phyloP scores from a whole-genome alignment of 23 tunicate species.

The Ascidia mentula region DNA sequence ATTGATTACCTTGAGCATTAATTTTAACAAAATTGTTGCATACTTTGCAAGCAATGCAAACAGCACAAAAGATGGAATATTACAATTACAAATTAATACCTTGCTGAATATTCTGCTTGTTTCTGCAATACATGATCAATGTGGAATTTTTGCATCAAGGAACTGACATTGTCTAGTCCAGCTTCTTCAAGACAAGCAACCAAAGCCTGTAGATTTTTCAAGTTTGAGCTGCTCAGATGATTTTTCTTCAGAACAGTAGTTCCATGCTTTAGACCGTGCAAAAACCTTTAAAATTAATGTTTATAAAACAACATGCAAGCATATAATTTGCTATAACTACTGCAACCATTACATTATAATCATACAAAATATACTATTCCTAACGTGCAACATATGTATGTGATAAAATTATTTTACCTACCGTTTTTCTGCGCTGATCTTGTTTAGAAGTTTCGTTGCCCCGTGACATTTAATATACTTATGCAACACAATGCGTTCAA shows the following conservation, averaged over 20 bases:
- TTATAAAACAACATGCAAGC: not conserved
- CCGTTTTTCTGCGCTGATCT: not conserved
- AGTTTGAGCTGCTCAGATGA: slow-evolving; percentile 71
- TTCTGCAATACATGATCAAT: not conserved
- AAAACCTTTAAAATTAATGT: slow-evolving; percentile 19
- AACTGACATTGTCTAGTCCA: slow-evolving; percentile 8
- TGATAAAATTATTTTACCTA: not conserved
- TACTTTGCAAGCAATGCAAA: no score
- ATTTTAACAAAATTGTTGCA: no score
- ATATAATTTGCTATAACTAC: not conserved
- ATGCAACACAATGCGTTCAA: not conserved
- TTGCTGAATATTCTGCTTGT: not conserved
- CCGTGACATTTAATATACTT: not conserved
- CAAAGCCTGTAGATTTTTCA: slow-evolving; percentile 51
- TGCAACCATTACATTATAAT: not conserved
- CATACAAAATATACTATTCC: not conserved
- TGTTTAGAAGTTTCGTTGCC: not conserved
- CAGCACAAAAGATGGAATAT: no score
- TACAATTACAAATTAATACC: no score
- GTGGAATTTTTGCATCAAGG: slow-evolving; percentile 22
- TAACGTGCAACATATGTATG: no score
- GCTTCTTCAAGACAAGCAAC: slow-evolving; percentile 21
- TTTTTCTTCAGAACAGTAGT: slow-evolving; percentile 50
- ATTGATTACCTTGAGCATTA: no score
- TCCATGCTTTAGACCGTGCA: slow-evolving; percentile 46